Evolutionary conservation across 2,113 vertebrate species (phyloP).

Genomic region (Sinocyclocheilus anophthalmus): DNA sequence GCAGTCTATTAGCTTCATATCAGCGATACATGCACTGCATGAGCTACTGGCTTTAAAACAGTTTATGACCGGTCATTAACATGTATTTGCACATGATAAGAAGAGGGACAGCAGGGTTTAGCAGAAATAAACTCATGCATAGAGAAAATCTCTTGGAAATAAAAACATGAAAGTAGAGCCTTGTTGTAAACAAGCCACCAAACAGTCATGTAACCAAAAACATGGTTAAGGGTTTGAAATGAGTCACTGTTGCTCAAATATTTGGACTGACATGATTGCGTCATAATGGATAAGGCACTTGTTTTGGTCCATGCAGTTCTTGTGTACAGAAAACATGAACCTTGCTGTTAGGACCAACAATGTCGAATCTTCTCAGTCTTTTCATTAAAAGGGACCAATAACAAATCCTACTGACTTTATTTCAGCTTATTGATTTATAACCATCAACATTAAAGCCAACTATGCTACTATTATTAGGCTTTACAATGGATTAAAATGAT

Average conservation of each 20-base stretch:
- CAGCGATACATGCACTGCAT: background rate
- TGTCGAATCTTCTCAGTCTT: background rate
- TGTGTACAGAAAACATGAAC: background rate
- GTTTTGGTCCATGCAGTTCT: background rate
- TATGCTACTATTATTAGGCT: background rate
- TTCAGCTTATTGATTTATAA: background rate
- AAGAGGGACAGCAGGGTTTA: background rate
- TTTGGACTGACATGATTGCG: background rate
- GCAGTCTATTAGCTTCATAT: conserved; percentile 6
- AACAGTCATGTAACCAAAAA: background rate
- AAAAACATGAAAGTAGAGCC: background rate
- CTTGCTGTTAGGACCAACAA: background rate
- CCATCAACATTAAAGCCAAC: background rate
- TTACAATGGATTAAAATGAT: background rate
- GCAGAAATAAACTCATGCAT: background rate
- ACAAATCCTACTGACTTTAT: background rate
- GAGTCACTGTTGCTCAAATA: background rate
- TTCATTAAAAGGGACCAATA: background rate
- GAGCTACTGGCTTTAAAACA: conserved; percentile 24
- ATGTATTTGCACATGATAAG: conserved; percentile 18
- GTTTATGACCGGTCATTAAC: conserved; percentile 29
- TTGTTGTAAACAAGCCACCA: background rate
- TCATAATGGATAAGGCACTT: background rate
- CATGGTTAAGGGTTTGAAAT: background rate
- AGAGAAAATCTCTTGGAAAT: background rate